phyloP scores from a whole-genome alignment of 2,797 vertebrate species.

The Heteromormyrus szaboi region DNA sequence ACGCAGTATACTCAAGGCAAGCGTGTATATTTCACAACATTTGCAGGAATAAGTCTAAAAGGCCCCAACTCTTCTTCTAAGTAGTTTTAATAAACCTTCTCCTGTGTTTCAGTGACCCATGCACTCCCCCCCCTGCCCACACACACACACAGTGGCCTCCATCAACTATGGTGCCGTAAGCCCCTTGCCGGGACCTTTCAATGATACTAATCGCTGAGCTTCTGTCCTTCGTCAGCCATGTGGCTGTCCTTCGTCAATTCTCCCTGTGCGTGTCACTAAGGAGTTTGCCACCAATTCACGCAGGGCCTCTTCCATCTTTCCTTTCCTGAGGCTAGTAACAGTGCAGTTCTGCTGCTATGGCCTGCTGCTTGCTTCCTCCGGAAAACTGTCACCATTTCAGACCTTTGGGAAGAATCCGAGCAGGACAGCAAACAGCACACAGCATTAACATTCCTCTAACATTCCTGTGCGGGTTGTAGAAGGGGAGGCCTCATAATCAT shows the following conservation, averaged over 20 bases:
- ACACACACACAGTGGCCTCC: not conserved
- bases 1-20: conserved; percentile 10
- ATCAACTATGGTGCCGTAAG: not conserved
- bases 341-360: not conserved
- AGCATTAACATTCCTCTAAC: conserved; percentile 52
- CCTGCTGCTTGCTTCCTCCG: not conserved
- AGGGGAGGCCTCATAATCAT: conserved; percentile 39
- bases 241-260: not conserved
- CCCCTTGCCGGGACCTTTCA: not conserved
- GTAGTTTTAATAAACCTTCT: not conserved
- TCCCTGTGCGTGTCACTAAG: not conserved
- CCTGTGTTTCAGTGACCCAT: not conserved
- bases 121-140: no score
- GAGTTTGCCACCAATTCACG: not conserved
- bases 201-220: not conserved
- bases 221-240: not conserved
- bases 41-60: not conserved
- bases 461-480: conserved; percentile 48
- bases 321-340: not conserved
- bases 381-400: conserved; percentile 31
- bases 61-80: not conserved
- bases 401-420: conserved; percentile 37
- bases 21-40: not conserved
- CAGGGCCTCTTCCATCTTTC: not conserved
- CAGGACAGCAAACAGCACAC: conserved; percentile 50